Evolutionary conservation across 2,797 vertebrate species (phyloP), one percentile per base, ranked within the genome.

Genomic region (Petrocephalus schoutedeni): DNA sequence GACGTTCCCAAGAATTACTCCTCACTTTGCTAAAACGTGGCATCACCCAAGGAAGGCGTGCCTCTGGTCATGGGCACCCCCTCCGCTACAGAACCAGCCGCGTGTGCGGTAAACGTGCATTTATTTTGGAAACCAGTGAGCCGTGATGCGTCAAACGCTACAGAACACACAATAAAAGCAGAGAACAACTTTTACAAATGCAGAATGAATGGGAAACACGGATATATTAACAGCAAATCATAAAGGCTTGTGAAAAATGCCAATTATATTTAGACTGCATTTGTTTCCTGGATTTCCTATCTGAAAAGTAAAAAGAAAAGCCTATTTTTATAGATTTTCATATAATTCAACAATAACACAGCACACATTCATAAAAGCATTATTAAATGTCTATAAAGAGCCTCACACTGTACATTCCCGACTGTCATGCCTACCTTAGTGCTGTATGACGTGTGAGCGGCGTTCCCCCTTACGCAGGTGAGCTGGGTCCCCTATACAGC

Each of bases 351-450:
- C 8, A 45, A 77, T 28, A 32, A 32, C n/a, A 49, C 74, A 41
- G 5, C 6, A n/a, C 41, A 77, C 28, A 49, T 77, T 41, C 19
- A 77, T 49, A 77, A 19, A 77, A 41, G 19, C 74, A 77, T 16
- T 7, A 19, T 4, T 49, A 77, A 41, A 49, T 45, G 41, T 49
- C 32, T 77, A 77, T 49, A 36, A 77, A 4, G 2, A 49, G 74
- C 41, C 45, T 77, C 45, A 49, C 6, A 77, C 7, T 4, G 19
- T 49, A n/a, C 41, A 3, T 8, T 4, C 51, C 6, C 28, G n/a
- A 74, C 19, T n/a, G 12, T 59, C 16, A 64, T 53, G 32, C 86
- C 45, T 87, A 87, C 86, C 86, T 87, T 57, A 10, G 51, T 21
- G 49, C 12, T 36, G 16, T 56, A 51, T 53, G 64, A 7, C 64